Evolutionary conservation across 2,888 invertebrate genomes (phyloP), one percentile per base, ranked within the genome.

Genomic region (Xestia xanthographa): DNA sequence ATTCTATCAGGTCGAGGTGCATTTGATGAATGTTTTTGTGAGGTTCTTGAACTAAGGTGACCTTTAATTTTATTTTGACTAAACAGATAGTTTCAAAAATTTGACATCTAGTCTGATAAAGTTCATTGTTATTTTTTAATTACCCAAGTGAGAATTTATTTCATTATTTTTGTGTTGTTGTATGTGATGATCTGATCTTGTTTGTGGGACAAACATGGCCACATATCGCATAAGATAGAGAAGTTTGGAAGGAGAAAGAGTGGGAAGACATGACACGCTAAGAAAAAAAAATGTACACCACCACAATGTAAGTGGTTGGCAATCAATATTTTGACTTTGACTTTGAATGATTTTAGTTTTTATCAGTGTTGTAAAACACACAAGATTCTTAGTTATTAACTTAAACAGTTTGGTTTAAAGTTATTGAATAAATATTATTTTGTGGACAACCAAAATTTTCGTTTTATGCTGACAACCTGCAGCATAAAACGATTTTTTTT

Each of bases 41-140:
- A 3, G 20, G 14, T 41, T 41, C 14, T 41, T 72, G n/a, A n/a
- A 43, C 29, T 29, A 45, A 6, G 5, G 41, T 41, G 14, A 41
- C 14, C n/a, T 63, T n/a, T 20, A 3, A 1, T 34, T 34, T 9
- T 41, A n/a, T 8, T 63, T 38, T 12, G 14, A 4, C 1, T 8
- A 0, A 14, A n/a, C 6, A 41, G 8, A 9, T 29, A 9, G 4
- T 9, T 0, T 6, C 8, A 2, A 6, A 17, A 56, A 2, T 8
- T 56, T 26, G 2, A 56, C 14, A 26, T 56, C 1, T 56, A 17
- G 8, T 29, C 29, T 29, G n/a, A 17, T 14, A 20, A 1, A 34
- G 20, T 20, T 34, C 8, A 58, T 58, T 8, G 5, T n/a, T 3
- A 1, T 34, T 9, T 34, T 0, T 3, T 20, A 22, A 29, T 29